Percentiles rank a stretch among this genome's conserved stretches.
phyloP scores from a whole-genome alignment of 2,888 invertebrate genomes.

The Zelleria hepariella region DNA sequence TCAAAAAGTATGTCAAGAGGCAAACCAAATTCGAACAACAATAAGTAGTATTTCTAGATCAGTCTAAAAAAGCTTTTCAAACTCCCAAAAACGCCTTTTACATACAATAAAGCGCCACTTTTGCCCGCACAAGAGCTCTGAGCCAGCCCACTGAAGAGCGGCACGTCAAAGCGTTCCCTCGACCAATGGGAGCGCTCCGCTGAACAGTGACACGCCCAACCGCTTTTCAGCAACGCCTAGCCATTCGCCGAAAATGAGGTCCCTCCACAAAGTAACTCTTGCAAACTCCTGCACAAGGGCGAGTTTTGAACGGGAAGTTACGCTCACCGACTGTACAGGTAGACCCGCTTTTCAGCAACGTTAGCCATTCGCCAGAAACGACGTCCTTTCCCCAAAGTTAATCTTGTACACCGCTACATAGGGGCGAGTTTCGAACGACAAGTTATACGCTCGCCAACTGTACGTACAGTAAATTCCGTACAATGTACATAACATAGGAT shows the following conservation, averaged over 20 bases:
- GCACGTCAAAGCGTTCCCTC: conserved; percentile 30
- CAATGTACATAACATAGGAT: background rate
- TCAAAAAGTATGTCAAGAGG: too few species aligned
- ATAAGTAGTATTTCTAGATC: too few species aligned
- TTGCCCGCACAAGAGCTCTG: conserved; percentile 51
- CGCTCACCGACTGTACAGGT: background rate
- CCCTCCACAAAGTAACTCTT: background rate
- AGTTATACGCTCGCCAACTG: background rate
- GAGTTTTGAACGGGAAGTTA: background rate
- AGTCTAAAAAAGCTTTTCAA: too few species aligned
- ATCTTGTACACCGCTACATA: background rate
- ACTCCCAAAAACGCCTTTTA: conserved; percentile 19
- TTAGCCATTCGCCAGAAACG: conserved; percentile 19
- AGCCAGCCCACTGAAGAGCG: conserved; percentile 48
- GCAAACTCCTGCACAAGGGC: background rate
- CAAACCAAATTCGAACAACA: too few species aligned
- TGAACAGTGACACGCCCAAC: conserved; percentile 66
- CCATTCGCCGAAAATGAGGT: conserved; percentile 10
- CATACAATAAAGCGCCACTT: conserved; percentile 22
- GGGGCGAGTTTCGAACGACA: background rate
- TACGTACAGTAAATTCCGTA: background rate
- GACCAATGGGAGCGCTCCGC: conserved; percentile 46
- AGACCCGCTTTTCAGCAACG: conserved; percentile 61
- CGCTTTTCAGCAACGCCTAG: conserved; percentile 56
- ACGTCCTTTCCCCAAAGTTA: too few species aligned